Base-by-base conservation (phyloP, 1,140 invertebrate genomes). In the Temnothorax longispinosus region DNA sequence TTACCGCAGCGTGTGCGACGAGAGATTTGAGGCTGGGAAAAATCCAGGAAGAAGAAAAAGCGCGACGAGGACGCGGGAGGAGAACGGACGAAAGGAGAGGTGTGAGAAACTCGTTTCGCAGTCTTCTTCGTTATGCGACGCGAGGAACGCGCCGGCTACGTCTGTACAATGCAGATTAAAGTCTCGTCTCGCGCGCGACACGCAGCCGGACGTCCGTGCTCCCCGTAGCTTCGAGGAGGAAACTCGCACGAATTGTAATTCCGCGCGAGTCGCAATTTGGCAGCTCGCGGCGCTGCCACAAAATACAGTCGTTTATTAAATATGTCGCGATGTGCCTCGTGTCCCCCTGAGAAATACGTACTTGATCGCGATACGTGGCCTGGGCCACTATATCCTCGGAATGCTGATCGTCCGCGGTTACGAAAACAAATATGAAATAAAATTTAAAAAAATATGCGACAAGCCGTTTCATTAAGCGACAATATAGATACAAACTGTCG, bases 161-260 rank as follows among this genome's bases (percentile, higher is more conserved):
- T 67, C 62, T 54, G 38, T 54, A 69, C 47, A 54, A 81, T 69
- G 64, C 77, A 69, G 32, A 81, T 69, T 81, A 81, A 81, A 54
- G 32, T 67, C 64, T 54, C 47, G 62, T 41, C 32, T 69, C 64
- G 38, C 32, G 32, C 58, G 41, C 44, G 44, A 44, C 58, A 13
- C 58, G 21, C 71, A 56, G 52, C 52, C 72, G 13, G 54, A 76
- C 54, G 56, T 60, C 8, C 52, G 32, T 21, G 54, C n/a, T 56
- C 38, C 21, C 21, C 47, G 47, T 52, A 15, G 3, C 52, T 62
- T 62, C 38, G 56, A 44, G n/a, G 2, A 32, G n/a, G 2, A 4
- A 35, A 35, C 47, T 72, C 47, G 44, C 47, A 8, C 15, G 32
- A 74, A 35, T 74, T 52, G 27, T 52, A 74, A 74, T 74, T 74